phyloP scores from a whole-genome alignment of 2,113 vertebrate genomes.

The Litocranius walleri region DNA sequence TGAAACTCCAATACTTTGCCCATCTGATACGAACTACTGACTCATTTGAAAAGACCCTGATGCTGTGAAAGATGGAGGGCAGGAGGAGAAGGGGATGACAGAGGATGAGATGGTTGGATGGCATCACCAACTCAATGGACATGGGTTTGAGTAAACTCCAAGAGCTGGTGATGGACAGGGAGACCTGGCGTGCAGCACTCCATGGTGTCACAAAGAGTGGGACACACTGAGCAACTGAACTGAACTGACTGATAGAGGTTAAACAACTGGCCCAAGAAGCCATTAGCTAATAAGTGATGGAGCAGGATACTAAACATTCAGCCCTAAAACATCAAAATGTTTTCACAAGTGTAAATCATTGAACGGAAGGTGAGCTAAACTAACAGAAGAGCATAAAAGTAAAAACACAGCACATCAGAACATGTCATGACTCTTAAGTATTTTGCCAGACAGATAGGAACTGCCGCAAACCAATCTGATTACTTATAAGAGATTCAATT shows the following conservation, averaged over 20 bases:
- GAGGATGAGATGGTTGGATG: neutral
- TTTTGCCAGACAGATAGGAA: neutral
- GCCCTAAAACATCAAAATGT: neutral
- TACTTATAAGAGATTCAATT: neutral
- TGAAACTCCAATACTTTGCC: neutral
- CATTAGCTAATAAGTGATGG: neutral
- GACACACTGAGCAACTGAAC: neutral
- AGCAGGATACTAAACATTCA: neutral
- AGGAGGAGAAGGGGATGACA: neutral
- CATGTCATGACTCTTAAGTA: neutral
- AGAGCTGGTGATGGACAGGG: neutral
- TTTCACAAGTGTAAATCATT: neutral
- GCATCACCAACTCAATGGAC: neutral
- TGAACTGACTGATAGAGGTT: neutral
- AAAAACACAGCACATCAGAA: neutral
- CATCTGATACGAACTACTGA: neutral
- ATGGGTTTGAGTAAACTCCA: neutral
- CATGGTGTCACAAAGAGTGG: neutral
- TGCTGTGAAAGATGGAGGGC: neutral
- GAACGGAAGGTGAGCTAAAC: neutral
- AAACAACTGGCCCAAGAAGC: neutral
- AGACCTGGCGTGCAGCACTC: neutral
- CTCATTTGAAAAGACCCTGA: neutral
- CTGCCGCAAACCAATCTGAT: constrained; percentile 4
- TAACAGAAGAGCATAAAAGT: neutral